Base-by-base conservation (phyloP, 2,113 vertebrate genomes). In the Lontra canadensis region DNA sequence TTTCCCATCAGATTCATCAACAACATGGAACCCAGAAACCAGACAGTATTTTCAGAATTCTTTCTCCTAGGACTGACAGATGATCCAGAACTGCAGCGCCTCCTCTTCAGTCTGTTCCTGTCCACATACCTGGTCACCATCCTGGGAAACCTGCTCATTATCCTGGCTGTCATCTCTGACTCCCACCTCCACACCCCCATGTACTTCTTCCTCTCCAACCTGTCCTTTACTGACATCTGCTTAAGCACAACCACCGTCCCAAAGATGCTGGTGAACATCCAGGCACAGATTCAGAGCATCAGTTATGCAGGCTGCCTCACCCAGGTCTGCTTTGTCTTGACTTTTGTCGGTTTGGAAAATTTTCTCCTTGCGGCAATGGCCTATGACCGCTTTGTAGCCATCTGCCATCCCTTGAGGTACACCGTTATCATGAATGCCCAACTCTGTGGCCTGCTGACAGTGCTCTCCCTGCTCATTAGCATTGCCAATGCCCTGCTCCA, bases 331-430 rank as follows among this genome's bases (percentile, higher is more conserved):
- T 57, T 57, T 57, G 31, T 94, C 44, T 7, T 94, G 31, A 7
- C 63, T 29, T 96, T 94, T 63, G n/a, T 29, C 15, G 12, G n/a
- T 21, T n/a, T 91, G 17, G 59, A 95, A 26, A 95, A 21, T 25
- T 95, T 31, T 49, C 89, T 95, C 4, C 94, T 97, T 11, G 29
- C 55, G 3, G 55, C 52, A 55, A 55, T 55, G 52, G 52, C 52
- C 52, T 55, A 55, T 55, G 52, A 55, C 52, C 52, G 52, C 55
- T 97, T 84, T 57, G 92, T 96, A 69, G 95, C 95, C 55, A 92
- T 97, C 7, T 96, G 97, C 7, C 67, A 96, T 7, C 96, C 87
- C 1, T 83, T 97, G 39, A 81, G 71, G n/a, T 95, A 97, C 21
- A 63, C 13, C 0, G 17, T 82, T 17, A 93, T 97, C 39, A 95